phyloP scores from a whole-genome alignment of 2,888 invertebrate species.

The Caenorhabditis sulstoni region DNA sequence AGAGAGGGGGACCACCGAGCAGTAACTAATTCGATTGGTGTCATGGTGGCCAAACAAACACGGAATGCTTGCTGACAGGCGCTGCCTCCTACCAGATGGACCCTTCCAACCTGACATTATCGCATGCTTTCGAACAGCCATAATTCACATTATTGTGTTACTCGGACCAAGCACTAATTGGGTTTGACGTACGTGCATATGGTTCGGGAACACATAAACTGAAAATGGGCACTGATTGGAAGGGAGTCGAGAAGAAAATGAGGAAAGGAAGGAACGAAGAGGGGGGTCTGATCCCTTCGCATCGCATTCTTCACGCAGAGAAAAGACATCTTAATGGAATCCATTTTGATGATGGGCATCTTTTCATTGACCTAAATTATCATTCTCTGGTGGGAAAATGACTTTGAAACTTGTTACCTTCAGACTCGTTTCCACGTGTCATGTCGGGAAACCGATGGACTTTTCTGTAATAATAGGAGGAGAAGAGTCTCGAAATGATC shows the following conservation, averaged over 20 bases:
- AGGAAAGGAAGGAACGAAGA: neutral
- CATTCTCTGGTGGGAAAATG: conserved; percentile 3
- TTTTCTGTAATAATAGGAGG: too few relatives aligned
- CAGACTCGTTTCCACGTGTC: too few relatives aligned
- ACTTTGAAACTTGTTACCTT: neutral
- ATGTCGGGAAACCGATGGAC: too few relatives aligned
- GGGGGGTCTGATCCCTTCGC: conserved; percentile 16
- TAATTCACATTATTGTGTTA: conserved; percentile 55
- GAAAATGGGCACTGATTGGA: conserved; percentile 44
- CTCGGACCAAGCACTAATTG: conserved; percentile 49
- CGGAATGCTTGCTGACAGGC: conserved; percentile 22
- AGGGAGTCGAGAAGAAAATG: neutral
- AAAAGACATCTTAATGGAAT: conserved; percentile 4
- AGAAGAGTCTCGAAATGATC: conserved; percentile 4
- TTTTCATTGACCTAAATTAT: conserved; percentile 15
- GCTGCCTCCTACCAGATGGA: conserved; percentile 37
- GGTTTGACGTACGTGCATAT: conserved; percentile 47
- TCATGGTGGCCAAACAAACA: conserved; percentile 51
- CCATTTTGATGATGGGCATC: conserved; percentile 19
- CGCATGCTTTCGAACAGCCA: conserved; percentile 31
- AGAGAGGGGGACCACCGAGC: conserved; percentile 19
- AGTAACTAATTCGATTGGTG: conserved; percentile 49
- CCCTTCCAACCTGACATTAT: conserved; percentile 50
- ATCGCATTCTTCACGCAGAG: conserved; percentile 20
- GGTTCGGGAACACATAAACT: conserved; percentile 38